Percentiles rank a stretch among this genome's conserved stretches.
Conservation (phyloP, 2,888 invertebrate genomes). For the Tetragonisca angustula region DNA sequence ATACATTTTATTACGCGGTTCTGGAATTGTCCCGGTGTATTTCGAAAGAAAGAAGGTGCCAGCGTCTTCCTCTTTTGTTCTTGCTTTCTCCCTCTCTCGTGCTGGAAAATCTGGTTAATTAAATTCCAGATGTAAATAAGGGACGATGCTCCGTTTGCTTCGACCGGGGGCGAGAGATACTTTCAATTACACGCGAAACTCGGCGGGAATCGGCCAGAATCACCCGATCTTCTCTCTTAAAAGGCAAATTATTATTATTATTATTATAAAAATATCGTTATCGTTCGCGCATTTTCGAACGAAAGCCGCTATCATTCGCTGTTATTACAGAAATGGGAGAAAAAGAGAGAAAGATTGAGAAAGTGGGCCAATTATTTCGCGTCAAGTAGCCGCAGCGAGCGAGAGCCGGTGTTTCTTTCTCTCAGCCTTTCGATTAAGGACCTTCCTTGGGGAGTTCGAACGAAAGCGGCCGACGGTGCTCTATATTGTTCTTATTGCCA, state of each 20-base stretch:
- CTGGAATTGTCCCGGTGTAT: neutral
- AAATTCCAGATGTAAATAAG: neutral
- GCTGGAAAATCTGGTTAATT: neutral
- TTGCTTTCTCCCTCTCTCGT: neutral
- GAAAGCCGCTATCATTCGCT: constrained; percentile 27
- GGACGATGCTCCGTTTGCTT: neutral
- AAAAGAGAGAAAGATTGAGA: constrained; percentile 8
- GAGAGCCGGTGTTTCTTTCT: constrained; percentile 35
- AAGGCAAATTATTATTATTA: constrained; percentile 34
- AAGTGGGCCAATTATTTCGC: constrained; percentile 67
- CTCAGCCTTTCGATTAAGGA: constrained; percentile 53
- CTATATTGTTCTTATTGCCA: constrained; percentile 64
- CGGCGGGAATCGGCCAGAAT: neutral
- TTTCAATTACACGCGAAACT: neutral
- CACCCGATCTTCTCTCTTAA: neutral
- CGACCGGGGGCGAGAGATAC: neutral
- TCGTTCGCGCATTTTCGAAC: constrained; percentile 23
- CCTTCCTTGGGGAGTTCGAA: constrained; percentile 43
- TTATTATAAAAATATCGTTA: constrained; percentile 1
- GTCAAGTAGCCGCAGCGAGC: constrained; percentile 53
- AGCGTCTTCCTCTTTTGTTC: neutral
- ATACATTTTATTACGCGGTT: neutral
- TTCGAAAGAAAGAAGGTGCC: neutral
- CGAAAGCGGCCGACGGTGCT: constrained; percentile 10
- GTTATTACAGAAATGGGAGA: constrained; percentile 16